A percentile compares a stretch with the other conserved stretches of the same genome.
Evolutionary conservation across 53 echinoderm and acorn worm species (phyloP).

Genomic region (Echinarachnius parma): DNA sequence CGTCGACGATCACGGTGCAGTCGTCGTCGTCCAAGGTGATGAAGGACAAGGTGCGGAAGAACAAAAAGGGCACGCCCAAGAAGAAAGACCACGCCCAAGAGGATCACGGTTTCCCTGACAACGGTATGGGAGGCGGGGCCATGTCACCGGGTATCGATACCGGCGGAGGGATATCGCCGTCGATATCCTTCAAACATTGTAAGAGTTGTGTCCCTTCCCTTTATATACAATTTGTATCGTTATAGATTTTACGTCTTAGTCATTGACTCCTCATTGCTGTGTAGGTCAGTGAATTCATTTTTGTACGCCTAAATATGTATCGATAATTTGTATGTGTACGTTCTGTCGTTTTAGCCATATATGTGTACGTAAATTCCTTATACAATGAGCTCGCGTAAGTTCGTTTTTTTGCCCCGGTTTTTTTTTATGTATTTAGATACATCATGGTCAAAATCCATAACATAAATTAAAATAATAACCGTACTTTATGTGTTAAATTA

Average conservation of each 20-base stretch:
- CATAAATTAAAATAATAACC: too few relatives aligned
- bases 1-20: slow-evolving; percentile 35
- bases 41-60: slow-evolving; percentile 40
- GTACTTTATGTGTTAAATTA: too few relatives aligned
- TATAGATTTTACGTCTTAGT: neutral
- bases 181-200: slow-evolving; percentile 46
- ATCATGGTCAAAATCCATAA: too few relatives aligned
- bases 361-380: too few relatives aligned
- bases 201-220: neutral
- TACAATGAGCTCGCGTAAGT: too few relatives aligned
- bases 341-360: too few relatives aligned
- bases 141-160: slow-evolving; percentile 32
- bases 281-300: too few relatives aligned
- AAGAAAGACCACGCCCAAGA: slow-evolving; percentile 37
- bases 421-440: too few relatives aligned
- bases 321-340: too few relatives aligned
- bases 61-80: slow-evolving; percentile 43
- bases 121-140: slow-evolving; percentile 43
- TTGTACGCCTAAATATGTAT: too few relatives aligned
- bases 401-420: too few relatives aligned
- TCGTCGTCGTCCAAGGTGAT: slow-evolving; percentile 38
- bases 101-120: slow-evolving; percentile 44
- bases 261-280: too few relatives aligned
- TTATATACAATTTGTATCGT: neutral
- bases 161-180: slow-evolving; percentile 38